Evolutionary conservation across 1,140 invertebrate species (phyloP).

Genomic region (Monochamus saltuarius): DNA sequence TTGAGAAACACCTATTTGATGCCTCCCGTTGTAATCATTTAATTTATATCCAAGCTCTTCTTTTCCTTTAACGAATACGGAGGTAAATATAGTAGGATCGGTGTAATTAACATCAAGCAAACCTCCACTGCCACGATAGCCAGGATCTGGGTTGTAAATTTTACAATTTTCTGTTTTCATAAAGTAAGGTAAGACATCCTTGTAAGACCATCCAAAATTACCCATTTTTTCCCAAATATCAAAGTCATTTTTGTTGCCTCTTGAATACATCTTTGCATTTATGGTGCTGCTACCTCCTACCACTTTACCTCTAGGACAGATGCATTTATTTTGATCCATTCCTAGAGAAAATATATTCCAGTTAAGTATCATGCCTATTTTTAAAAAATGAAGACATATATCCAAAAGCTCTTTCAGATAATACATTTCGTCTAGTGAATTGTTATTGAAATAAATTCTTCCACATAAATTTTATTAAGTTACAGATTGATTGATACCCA

Average conservation of each 20-base stretch:
- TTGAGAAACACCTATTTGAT: conserved; percentile 37
- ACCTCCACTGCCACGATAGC: conserved; percentile 24
- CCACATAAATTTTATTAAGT: no score
- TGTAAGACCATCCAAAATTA: conserved; percentile 54
- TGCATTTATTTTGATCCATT: conserved; percentile 57
- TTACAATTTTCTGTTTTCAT: conserved; percentile 45
- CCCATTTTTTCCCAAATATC: conserved; percentile 69
- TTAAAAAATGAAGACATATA: no score
- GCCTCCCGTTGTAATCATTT: conserved; percentile 30
- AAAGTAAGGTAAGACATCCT: conserved; percentile 38
- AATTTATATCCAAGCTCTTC: conserved; percentile 22
- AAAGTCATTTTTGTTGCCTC: conserved; percentile 69
- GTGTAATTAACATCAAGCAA: conserved; percentile 11
- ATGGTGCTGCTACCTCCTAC: conserved; percentile 77
- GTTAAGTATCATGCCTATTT: no score
- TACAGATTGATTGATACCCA: conserved; percentile 19
- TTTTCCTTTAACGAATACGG: conserved; percentile 17
- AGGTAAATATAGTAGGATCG: not conserved
- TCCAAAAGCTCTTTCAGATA: no score
- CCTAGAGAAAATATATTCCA: conserved; percentile 42
- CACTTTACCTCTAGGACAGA: conserved; percentile 62
- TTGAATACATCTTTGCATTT: conserved; percentile 88
- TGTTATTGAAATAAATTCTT: no score
- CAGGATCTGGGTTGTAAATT: conserved; percentile 7
- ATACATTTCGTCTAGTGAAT: no score